Evolutionary conservation across 2,113 vertebrate genomes (phyloP), one percentile per base, ranked within the genome.

Genomic region (Prinia subflava): DNA sequence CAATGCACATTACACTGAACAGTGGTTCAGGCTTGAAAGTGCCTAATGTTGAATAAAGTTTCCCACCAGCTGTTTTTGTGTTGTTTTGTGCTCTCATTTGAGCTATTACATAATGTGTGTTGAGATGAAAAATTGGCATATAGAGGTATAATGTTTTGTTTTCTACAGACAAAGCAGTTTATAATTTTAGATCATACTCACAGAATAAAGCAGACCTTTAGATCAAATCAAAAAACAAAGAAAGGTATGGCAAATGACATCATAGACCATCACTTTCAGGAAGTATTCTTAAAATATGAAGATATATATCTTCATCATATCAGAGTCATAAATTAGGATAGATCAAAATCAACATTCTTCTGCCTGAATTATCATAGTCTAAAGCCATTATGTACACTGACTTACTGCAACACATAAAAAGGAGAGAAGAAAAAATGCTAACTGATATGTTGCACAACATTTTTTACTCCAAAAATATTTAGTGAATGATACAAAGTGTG

Each of bases 1-100:
- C 37, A 64, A 60, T 64, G 73, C 76, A 78, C 88, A 84, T 89
- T 84, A 67, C 79, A 90, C 73, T 84, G 64, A 78, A 24, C 55
- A 39, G 39, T 39, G 56, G 31, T 68, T 92, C 85, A 81, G 85
- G 77, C 77, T 94, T 85, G 70, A 92, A 91, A 95, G 91, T 80
- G 55, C 87, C 81, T 95, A 92, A 96, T 94, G 74, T 80, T 91
- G 69, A 93, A 53, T 56, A 89, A 92, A 94, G 87, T 95, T 96
- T 94, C 91, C 91, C 46, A 97, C 65, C 91, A 95, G 95, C 91
- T 96, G 92, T 94, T 97, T 95, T 80, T 52, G 19, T 77, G 62
- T 39, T 89, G 65, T 25, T 95, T 89, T 52, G 39, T 87, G 77
- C 53, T 97, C 81, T 87, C 50, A 76, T 87, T 79, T 95, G n/a